Percentiles rank a stretch among this genome's conserved stretches.
Evolutionary conservation across 2,113 vertebrate species (phyloP).

Genomic region (Thalassarche chlororhynchos): DNA sequence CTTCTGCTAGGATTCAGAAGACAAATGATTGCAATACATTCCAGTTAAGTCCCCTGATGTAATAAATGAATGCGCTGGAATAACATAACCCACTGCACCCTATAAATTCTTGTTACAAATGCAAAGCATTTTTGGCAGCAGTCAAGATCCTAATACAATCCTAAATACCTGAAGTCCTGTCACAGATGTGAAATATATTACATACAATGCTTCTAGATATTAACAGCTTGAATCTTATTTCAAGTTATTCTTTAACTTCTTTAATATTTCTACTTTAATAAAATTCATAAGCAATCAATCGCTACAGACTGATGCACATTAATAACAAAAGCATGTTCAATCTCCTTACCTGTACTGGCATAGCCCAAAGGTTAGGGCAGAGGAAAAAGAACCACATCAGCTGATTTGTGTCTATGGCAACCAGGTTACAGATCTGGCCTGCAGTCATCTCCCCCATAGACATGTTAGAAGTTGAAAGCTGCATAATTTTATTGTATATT

Average conservation of each 20-base stretch:
- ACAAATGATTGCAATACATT: not conserved
- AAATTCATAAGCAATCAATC: not conserved
- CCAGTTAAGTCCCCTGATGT: not conserved
- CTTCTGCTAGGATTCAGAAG: not conserved
- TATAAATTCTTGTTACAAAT: constrained; percentile 4
- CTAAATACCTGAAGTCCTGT: not conserved
- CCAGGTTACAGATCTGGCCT: constrained; percentile 96
- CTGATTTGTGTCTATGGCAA: constrained; percentile 97
- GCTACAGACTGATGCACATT: not conserved
- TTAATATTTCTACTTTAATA: not conserved
- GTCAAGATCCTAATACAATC: not conserved
- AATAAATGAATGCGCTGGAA: not conserved
- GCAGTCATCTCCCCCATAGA: constrained; percentile 98
- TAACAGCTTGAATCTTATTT: not conserved
- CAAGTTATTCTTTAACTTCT: not conserved
- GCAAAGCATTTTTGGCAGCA: not conserved
- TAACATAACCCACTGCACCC: not conserved
- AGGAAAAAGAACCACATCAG: constrained; percentile 99
- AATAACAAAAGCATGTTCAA: not conserved
- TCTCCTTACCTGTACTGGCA: constrained; percentile 94
- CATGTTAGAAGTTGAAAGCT: constrained; percentile 95
- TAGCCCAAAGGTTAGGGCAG: constrained; percentile 97
- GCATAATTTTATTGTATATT: constrained; percentile 99
- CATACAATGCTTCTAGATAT: not conserved
- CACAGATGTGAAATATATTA: not conserved